Percentiles rank a stretch among this genome's conserved stretches.
Evolutionary conservation across 35 echinoderm and acorn worm species (phyloP).

Genomic region (Heliocidaris erythrogramma): DNA sequence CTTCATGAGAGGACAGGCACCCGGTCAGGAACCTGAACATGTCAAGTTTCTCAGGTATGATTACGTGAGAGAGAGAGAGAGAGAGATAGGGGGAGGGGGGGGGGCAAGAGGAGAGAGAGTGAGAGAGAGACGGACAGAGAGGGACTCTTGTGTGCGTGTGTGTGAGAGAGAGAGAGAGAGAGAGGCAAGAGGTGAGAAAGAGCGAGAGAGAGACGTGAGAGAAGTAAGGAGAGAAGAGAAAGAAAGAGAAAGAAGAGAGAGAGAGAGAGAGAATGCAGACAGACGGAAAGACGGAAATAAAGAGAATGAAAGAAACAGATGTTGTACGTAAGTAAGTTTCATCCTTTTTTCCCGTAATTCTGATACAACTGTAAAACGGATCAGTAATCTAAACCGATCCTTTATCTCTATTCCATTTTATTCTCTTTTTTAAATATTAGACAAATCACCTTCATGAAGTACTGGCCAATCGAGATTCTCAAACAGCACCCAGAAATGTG

Average conservation of each 20-base stretch:
- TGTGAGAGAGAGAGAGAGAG: not conserved
- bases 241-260: no score
- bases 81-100: not conserved
- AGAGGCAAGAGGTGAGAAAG: not conserved
- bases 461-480: conserved; percentile 85
- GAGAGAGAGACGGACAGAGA: not conserved
- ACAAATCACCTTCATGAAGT: conserved; percentile 71
- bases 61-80: not conserved
- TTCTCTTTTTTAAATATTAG: not conserved
- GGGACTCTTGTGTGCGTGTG: no score
- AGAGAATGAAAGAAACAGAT: no score
- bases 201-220: not conserved
- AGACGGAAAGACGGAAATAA: no score
- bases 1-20: conserved; percentile 88
- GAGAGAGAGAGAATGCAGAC: no score
- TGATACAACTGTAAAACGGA: no score
- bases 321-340: no score
- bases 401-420: no score
- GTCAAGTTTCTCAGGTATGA: conserved; percentile 79
- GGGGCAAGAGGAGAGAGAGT: not conserved
- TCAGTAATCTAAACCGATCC: no score
- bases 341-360: no score
- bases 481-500: conserved; percentile 87
- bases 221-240: no score
- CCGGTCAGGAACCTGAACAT: conserved; percentile 87